Base-by-base conservation (phyloP, 2,797 vertebrate genomes). In the Diceros bicornis region DNA sequence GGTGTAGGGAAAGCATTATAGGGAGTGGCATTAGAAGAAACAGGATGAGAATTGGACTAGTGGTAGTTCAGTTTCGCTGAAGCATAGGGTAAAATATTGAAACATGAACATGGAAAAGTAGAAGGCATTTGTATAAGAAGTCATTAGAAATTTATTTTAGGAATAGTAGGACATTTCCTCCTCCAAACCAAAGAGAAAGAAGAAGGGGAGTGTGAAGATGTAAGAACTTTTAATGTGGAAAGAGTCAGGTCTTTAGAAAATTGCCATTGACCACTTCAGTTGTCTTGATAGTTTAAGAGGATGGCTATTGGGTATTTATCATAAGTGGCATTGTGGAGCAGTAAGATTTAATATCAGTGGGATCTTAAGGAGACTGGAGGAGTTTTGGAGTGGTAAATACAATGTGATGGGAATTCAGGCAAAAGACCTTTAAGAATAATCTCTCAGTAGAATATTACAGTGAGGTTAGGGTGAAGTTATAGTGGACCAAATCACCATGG, bases 91-190 rank as follows among this genome's bases (percentile, higher is more conserved):
- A 89, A 95, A 95, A 94, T 64, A 84, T 7, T 74, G 34, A 59
- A 81, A 92, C 21, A 62, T 87, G 29, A 69, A 88, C 21, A 68
- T 85, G 47, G 13, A 75, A 96, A 92, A 92, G 27, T 87, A 87
- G 74, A 47, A 82, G 34, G 7, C n/a, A 62, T 89, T 91, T 96
- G 37, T 94, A 16, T 91, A 69, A 29, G 74, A 94, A 92, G 59
- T 85, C 13, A 74, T 81, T 91, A 75, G 20, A 13, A 84, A 50
- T 84, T 83, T 62, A 69, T 17, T 90, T 90, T 87, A 17, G 69
- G 14, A 89, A 41, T 69, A 37, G 2, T 62, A 55, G 71, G 0
- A 18, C 17, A 4, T 91, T 69, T 89, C n/a, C 90, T 75, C 68
- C 69, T 88, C 21, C 23, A 85, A 69, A 81, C 37, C 21, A 57